Evolutionary conservation across 2,113 vertebrate genomes (phyloP), one percentile per base, ranked within the genome.

Genomic region (Anhinga anhinga): DNA sequence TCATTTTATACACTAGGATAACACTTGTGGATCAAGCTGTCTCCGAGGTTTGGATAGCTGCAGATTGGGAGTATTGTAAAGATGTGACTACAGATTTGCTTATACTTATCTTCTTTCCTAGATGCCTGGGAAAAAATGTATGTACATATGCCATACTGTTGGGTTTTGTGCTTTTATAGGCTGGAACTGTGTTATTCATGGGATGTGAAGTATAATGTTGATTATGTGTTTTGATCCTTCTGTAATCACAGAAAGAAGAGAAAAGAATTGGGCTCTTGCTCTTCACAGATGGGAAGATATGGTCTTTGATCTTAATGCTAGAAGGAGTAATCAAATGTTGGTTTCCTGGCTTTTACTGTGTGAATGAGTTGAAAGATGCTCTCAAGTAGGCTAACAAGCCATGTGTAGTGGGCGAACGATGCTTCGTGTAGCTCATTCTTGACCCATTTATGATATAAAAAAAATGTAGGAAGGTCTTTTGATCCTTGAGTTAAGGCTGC

Each of bases 261-360:
- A 82, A 95, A 91, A 69, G 84, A 81, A 96, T 17, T 59, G 38
- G 62, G 61, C 49, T 91, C 61, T 56, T 81, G 44, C 69, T 86
- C 61, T 85, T 92, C 82, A 86, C 76, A 80, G 80, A 66, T 87
- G 70, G 70, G n/a, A 91, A 91, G 87, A 86, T 69, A 72, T 2
- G 29, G 87, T 86, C 90, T 96, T 96, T 90, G 85, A 90, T 96
- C 71, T 72, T 89, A 82, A 65, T 82, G 69, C 38, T 89, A 87
- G 45, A 91, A 78, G 2, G 40, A 87, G 44, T 69, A 91, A 91
- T 76, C 72, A 90, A 61, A 88, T 69, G 44, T 52, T 89, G 70
- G 40, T 74, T 95, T 89, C 72, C 65, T 85, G 70, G 58, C 26
- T 95, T 96, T 79, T 95, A 95, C 76, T 59, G 62, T 72, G 85